These are phyloP conservation scores for Cactoblastis cactorum DNA, from an alignment of 2,888 invertebrate species.

Conservation along the genomic window DNA sequence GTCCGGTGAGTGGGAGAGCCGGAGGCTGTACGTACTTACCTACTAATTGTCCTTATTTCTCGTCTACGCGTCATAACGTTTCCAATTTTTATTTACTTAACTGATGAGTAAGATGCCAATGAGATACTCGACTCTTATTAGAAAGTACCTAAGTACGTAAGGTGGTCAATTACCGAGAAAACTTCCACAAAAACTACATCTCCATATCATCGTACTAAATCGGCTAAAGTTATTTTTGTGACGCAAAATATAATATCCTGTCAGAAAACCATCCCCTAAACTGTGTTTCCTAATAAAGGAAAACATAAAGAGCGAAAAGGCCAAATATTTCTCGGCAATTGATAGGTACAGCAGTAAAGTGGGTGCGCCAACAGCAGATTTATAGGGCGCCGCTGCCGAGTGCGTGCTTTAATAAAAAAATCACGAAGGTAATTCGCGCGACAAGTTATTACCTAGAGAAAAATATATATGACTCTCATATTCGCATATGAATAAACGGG, in stretches of 20 bases:
- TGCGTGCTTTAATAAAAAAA: slow-evolving; percentile 73
- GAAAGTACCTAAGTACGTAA: too few relatives aligned
- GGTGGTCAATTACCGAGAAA: too few relatives aligned
- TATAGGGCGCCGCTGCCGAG: slow-evolving; percentile 71
- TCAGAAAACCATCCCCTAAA: slow-evolving; percentile 32
- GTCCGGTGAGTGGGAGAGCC: too few relatives aligned
- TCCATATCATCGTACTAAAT: not conserved
- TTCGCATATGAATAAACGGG: slow-evolving; percentile 58
- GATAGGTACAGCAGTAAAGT: slow-evolving; percentile 65
- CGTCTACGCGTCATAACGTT: too few relatives aligned
- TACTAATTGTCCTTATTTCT: too few relatives aligned
- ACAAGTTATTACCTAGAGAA: slow-evolving; percentile 67
- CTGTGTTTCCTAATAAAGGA: slow-evolving; percentile 49
- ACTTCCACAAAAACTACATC: too few relatives aligned
- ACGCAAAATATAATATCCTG: slow-evolving; percentile 14
- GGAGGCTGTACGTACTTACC: too few relatives aligned
- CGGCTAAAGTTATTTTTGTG: not conserved
- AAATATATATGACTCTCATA: slow-evolving; percentile 62
- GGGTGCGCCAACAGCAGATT: slow-evolving; percentile 67
- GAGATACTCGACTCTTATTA: too few relatives aligned
- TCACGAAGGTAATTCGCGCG: slow-evolving; percentile 71
- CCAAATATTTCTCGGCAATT: slow-evolving; percentile 62
- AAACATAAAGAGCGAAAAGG: slow-evolving; percentile 54
- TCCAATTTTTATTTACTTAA: too few relatives aligned
- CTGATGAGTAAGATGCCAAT: too few relatives aligned